A percentile compares a stretch with the other conserved stretches of the same genome.
phyloP scores from a whole-genome alignment of 2,113 vertebrate species.

The Notarius lentiginosus region DNA sequence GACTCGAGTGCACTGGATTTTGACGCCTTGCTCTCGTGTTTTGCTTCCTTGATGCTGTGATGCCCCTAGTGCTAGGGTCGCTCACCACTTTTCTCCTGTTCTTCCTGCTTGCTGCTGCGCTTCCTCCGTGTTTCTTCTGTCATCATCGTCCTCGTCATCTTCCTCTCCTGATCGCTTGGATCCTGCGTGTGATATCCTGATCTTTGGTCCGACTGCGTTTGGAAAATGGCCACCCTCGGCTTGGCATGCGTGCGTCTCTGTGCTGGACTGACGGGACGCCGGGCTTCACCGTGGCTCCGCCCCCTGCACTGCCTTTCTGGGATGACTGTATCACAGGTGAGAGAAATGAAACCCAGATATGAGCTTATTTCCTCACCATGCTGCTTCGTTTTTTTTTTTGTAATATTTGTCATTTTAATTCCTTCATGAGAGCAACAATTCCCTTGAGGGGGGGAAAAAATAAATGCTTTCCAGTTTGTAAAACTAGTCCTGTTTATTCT shows the following conservation, averaged over 20 bases:
- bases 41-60: conserved; percentile 72
- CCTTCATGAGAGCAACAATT: no score
- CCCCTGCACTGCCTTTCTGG: conserved; percentile 57
- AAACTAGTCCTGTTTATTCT: no score
- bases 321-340: conserved; percentile 72
- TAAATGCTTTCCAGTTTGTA: no score
- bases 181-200: background rate
- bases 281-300: conserved; percentile 43
- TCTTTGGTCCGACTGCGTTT: conserved; percentile 40
- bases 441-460: no score
- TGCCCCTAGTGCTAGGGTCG: conserved; percentile 75
- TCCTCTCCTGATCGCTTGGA: background rate
- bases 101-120: conserved; percentile 67
- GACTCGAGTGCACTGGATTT: conserved; percentile 42
- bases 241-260: conserved; percentile 57
- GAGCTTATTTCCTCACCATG: background rate
- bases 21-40: conserved; percentile 74
- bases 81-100: conserved; percentile 84
- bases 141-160: background rate
- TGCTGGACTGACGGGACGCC: conserved; percentile 53
- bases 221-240: conserved; percentile 59
- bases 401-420: background rate
- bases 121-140: conserved; percentile 24
- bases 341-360: background rate
- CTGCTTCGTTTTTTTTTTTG: background rate